Base-by-base conservation (phyloP, 2,797 vertebrate species). In the Onychomys leucogaster region DNA sequence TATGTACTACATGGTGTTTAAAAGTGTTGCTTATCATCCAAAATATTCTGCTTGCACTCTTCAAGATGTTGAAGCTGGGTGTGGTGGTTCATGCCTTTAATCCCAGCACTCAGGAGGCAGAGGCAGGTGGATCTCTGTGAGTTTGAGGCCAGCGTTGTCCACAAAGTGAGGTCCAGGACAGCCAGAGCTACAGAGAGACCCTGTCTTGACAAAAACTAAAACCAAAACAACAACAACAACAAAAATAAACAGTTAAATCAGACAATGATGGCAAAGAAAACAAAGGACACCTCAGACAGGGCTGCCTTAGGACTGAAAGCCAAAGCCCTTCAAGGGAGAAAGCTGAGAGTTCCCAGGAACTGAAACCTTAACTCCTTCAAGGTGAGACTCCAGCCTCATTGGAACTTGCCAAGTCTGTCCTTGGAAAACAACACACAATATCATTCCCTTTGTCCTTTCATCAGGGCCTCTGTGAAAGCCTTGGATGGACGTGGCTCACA, bases 1-100 rank as follows among this genome's bases (percentile, higher is more conserved):
- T 0, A 98, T 8, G 43, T 63, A 75, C 98, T 6, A 99, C 99
- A 12, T 99, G 99, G 41, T 99, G 99, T 29, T 99, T 98, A 59
- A 98, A 99, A 5, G 99, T 99, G 41, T 78, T 97, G 63, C 0
- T 0, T 19, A 25, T 99, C 98, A 3, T 98, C 98, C 34, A 95
- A 80, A 55, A 67, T 99, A 99, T 32, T 95, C 95, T 0, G 98
- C 99, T 21, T 90, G 97, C 75, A 98, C 11, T 99, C 99, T 97
- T 99, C 99, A 25, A 99, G 98, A 83, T 99, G 99, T 82, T 98
- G 98, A 21, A 98, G 96, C 19, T 9, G 17, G 13, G 13, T 41
- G 0, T 29, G 25, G n/a, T 29, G 8, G 13, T 6, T 8, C n/a
- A 83, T 61, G 37, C 4, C 25, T 61, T 43, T 83, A 61, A 43